Evolutionary conservation across 2,113 vertebrate genomes (phyloP), one percentile per base, ranked within the genome.

Genomic region (Scomber japonicus): DNA sequence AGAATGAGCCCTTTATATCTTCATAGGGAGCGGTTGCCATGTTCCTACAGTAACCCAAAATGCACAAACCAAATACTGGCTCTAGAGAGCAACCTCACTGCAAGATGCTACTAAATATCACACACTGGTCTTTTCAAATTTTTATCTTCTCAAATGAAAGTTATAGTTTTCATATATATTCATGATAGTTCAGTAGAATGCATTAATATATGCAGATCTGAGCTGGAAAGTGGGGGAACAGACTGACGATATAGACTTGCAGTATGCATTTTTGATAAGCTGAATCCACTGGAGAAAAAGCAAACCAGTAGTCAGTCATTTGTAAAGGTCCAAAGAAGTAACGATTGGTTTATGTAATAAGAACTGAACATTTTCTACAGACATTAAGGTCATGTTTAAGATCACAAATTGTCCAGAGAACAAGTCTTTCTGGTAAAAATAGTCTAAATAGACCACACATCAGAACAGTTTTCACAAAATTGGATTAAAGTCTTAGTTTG

Each of bases 141-240:
- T 40, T 40, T 40, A 40, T 8, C 35, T 9, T 40, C 35, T 40
- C 35, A 40, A 40, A 40, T 40, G 35, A 7, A 40, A 40, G 35
- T 40, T 40, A 40, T 40, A 40, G 9, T 40, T 40, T 40, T 40
- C 8, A 40, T 40, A 40, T 40, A 40, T 40, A 40, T 40, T 40
- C 35, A 40, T 40, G 8, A 40, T 40, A 9, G 35, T 9, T 8
- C 35, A 40, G 35, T 27, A 27, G 2, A 40, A 7, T 40, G 35
- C 8, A 50, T 63, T n/a, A 15, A 54, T 75, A 82, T 82, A 65
- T 73, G 62, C 27, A 45, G 45, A 50, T 17, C 35, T 48, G 45
- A n/a, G 64, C 24, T 73, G 21, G 9, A 44, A 21, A 24, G 15
- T 10, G 0, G 44, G 24, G 55, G 44, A 54, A 48, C 51, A 45